A percentile compares a stretch with the other conserved stretches of the same genome.
These are phyloP conservation scores for Apotomis capreana DNA, from an alignment of 2,888 invertebrate species.

Conservation along the genomic window DNA sequence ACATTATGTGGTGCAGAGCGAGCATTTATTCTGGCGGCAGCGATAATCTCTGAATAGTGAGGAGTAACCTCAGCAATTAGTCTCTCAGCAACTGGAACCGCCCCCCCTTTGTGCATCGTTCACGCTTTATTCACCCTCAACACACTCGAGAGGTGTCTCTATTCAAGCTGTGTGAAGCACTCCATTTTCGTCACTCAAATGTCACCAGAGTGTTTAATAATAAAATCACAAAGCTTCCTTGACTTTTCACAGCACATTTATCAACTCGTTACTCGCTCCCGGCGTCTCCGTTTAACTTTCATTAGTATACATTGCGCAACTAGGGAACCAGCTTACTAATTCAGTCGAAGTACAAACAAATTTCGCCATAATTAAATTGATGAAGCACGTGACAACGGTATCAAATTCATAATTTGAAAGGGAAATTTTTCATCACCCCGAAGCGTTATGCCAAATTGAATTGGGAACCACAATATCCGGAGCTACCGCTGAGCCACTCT, in stretches of 20 bases:
- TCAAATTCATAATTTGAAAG: constrained; percentile 75
- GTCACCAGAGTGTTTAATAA: constrained; percentile 44
- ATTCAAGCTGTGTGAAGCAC: constrained; percentile 33
- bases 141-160: constrained; percentile 39
- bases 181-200: constrained; percentile 45
- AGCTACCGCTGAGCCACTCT: constrained; percentile 43
- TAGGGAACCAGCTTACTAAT: constrained; percentile 50
- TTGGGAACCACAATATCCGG: constrained; percentile 62
- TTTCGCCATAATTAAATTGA: constrained; percentile 71
- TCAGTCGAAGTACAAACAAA: constrained; percentile 61
- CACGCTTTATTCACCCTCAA: constrained; percentile 44
- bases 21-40: constrained; percentile 48
- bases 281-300: constrained; percentile 44
- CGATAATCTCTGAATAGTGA: constrained; percentile 49
- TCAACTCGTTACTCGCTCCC: constrained; percentile 29
- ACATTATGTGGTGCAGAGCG: neutral
- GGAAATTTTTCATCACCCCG: constrained; percentile 74
- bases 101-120: constrained; percentile 50
- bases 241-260: constrained; percentile 30
- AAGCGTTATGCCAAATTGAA: constrained; percentile 73
- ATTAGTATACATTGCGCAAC: constrained; percentile 54
- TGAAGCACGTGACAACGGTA: constrained; percentile 71
- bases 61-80: constrained; percentile 59
- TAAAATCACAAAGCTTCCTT: constrained; percentile 38
- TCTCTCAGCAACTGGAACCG: constrained; percentile 50